Percentiles rank a stretch among this genome's conserved stretches.
These are phyloP conservation scores for Trimorus sp. DNA, from an alignment of 2,888 invertebrate species.

Conservation along the genomic window DNA sequence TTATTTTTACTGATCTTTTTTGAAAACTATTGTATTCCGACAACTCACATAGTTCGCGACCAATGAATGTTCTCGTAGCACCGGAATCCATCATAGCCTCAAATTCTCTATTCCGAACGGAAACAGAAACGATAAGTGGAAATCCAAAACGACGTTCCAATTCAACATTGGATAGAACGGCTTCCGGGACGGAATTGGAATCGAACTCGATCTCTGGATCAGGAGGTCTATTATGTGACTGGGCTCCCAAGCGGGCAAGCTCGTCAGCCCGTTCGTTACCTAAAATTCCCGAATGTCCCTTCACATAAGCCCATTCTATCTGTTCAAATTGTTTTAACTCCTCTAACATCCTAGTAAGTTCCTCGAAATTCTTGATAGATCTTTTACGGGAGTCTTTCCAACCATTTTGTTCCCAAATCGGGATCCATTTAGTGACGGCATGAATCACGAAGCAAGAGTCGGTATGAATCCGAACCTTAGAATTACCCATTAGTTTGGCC, in stretches of 20 bases:
- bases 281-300: background rate
- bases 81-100: background rate
- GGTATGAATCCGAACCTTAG: background rate
- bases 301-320: background rate
- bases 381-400: conserved; percentile 14
- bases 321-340: background rate
- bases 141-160: background rate
- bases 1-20: background rate
- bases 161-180: background rate
- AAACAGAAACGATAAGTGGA: background rate
- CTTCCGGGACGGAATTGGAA: background rate
- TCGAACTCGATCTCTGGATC: background rate
- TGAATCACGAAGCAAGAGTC: conserved; percentile 30
- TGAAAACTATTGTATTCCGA: background rate
- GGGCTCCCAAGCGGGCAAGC: background rate
- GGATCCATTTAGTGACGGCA: conserved; percentile 11
- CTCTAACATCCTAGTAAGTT: background rate
- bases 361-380: conserved; percentile 7
- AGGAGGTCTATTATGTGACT: background rate
- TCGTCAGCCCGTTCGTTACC: background rate
- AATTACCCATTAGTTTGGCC: background rate
- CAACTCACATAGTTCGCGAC: background rate
- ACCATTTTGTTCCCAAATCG: conserved; percentile 12
- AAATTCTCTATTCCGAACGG: background rate
- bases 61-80: background rate